Base-by-base conservation (phyloP, 2,888 invertebrate species). In the Plagiodera versicolora region DNA sequence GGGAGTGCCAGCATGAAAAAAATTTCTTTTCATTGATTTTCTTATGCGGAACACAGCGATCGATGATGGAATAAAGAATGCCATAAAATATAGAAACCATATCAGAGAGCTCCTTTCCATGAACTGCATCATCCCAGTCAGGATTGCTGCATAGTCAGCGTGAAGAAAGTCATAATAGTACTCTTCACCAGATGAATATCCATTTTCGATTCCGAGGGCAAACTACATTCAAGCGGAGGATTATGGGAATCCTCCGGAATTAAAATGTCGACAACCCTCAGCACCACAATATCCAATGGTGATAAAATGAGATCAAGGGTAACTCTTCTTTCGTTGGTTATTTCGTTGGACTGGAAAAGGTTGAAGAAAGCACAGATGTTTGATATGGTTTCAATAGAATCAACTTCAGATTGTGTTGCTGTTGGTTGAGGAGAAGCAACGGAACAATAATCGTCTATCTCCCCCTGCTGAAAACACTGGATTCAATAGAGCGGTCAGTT, bases 371-470 rank as follows among this genome's bases (percentile, higher is more conserved):
- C n/a, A n/a, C n/a, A 55, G 24, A 48, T 32, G 11, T 48, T 56
- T n/a, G 48, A 56, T 14, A 56, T 47, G 1, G 32, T 32, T 54
- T 54, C 54, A 54, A 54, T 54, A 54, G 20, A 54, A 46, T 54
- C 54, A 54, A 14, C 17, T 11, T 45, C 54, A 14, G 48, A 16
- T 47, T 47, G 32, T 1, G 28, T 24, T 30, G 47, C 47, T 63
- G 48, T 11, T 11, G 39, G 17, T 19, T 16, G 56, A 45, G 44
- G 45, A 54, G 46, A 54, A 54, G 54, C 28, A 48, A 18, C 32
- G n/a, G 56, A 56, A 48, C 56, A 56, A 47, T 48, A 56, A 56
- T 48, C 48, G 6, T 56, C 49, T 18, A 39, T 24, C 1, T 57
- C 50, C 50, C 49, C n/a, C n/a, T n/a, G n/a, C n/a, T n/a, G n/a